phyloP scores from a whole-genome alignment of 2,113 vertebrate genomes.

The Gymnarchus niloticus region DNA sequence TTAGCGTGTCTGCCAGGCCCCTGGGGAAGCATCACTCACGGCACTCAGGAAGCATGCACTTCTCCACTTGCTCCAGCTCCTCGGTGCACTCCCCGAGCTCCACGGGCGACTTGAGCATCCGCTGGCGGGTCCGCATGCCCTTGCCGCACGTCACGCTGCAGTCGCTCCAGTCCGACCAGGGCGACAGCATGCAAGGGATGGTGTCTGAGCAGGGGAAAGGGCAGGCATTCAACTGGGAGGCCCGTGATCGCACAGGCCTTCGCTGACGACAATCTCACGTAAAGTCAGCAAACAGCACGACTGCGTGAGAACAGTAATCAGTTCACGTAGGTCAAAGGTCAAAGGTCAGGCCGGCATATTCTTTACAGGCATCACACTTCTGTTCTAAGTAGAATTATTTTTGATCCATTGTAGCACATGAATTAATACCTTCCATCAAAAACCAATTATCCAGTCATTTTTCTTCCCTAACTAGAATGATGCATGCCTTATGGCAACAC shows the following conservation, averaged over 20 bases:
- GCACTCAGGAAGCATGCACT: constrained; percentile 96
- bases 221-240: background rate
- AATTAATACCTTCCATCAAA: background rate
- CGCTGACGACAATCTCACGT: background rate
- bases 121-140: constrained; percentile 78
- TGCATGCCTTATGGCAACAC: no score
- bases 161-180: constrained; percentile 96
- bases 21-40: constrained; percentile 67
- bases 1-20: background rate
- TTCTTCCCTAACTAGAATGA: no score
- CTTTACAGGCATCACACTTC: no score
- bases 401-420: no score
- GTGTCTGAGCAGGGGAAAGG: constrained; percentile 68
- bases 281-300: background rate
- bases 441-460: background rate
- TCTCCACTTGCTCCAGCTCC: constrained; percentile 92
- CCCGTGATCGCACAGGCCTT: no score
- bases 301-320: background rate
- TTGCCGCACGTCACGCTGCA: constrained; percentile 96
- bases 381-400: no score
- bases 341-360: background rate
- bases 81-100: constrained; percentile 94
- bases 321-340: background rate
- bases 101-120: constrained; percentile 86
- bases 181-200: constrained; percentile 89